These are phyloP conservation scores for Macaca fascicularis DNA, from an alignment of 2,113 vertebrate genomes.

Conservation along the genomic window DNA sequence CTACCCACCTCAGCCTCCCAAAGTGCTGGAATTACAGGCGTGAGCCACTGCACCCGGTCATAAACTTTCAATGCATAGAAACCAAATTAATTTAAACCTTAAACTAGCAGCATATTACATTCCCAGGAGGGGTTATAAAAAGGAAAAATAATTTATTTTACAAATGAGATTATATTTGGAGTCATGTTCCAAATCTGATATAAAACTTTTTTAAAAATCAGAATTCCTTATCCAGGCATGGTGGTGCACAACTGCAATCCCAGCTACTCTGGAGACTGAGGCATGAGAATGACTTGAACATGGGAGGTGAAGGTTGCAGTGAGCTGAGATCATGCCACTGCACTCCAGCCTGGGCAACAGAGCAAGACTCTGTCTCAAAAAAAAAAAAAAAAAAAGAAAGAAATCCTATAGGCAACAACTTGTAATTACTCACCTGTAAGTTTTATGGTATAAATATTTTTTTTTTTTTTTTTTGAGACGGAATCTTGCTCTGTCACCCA, in stretches of 20 bases:
- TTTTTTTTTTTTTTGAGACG: too few species aligned
- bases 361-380: too few species aligned
- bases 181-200: neutral
- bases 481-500: too few species aligned
- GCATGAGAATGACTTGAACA: too few species aligned
- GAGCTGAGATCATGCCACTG: too few species aligned
- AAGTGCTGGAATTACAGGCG: too few species aligned
- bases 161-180: neutral
- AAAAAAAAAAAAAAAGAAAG: too few species aligned
- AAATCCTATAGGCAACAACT: neutral
- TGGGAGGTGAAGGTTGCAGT: too few species aligned
- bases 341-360: too few species aligned
- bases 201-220: neutral
- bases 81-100: conserved; percentile 4
- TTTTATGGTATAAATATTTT: neutral
- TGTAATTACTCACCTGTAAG: neutral
- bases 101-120: neutral
- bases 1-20: too few species aligned
- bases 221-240: neutral
- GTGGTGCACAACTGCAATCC: too few species aligned
- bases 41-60: neutral
- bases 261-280: too few species aligned
- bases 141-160: conserved; percentile 48
- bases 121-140: neutral
- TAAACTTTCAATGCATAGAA: conserved; percentile 36